Percentiles rank a stretch among this genome's conserved stretches.
Evolutionary conservation across 2,888 invertebrate species (phyloP).

Genomic region (Trachelus iudaicus): DNA sequence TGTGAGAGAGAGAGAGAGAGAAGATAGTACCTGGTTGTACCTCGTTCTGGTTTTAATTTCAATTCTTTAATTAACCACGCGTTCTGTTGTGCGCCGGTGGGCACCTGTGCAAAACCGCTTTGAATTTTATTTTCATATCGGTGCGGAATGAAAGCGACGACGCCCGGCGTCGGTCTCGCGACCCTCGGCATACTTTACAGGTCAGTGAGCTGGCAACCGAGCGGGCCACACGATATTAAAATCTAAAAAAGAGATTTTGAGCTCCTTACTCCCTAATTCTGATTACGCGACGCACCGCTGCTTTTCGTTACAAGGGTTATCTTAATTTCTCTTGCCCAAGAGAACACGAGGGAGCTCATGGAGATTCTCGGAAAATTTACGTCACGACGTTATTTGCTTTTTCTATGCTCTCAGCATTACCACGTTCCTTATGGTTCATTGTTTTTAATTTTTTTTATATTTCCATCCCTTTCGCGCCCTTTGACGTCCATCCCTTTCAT

Average conservation of each 20-base stretch:
- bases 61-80: constrained; percentile 31
- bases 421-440: background rate
- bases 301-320: constrained; percentile 24
- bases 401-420: background rate
- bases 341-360: constrained; percentile 10
- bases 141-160: constrained; percentile 22
- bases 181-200: constrained; percentile 26
- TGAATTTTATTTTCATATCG: constrained; percentile 22
- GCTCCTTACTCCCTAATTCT: constrained; percentile 37
- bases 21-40: background rate
- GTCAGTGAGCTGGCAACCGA: constrained; percentile 42
- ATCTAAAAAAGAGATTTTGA: constrained; percentile 37
- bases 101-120: constrained; percentile 13
- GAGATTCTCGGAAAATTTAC: background rate
- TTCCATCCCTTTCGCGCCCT: background rate
- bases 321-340: constrained; percentile 12
- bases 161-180: constrained; percentile 3
- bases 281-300: constrained; percentile 30
- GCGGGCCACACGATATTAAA: constrained; percentile 45
- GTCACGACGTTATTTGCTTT: constrained; percentile 23
- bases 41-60: constrained; percentile 24
- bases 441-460: background rate
- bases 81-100: background rate
- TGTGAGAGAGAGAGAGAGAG: background rate
- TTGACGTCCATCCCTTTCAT: background rate